Evolutionary conservation across 2,797 vertebrate species (phyloP).

Genomic region (Alcedo atthis): DNA sequence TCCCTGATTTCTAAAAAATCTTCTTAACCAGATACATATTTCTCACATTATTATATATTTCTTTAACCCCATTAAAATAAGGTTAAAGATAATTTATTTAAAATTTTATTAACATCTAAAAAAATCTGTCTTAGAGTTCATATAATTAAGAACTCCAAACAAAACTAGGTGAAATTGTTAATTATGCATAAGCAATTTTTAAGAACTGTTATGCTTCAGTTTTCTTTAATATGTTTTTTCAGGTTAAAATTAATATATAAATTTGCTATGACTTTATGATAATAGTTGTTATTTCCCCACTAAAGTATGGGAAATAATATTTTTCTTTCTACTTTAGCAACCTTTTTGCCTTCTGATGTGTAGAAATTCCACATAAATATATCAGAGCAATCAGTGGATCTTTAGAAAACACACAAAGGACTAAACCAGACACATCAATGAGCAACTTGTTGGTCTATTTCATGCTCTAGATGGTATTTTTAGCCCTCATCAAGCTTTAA

Average conservation of each 20-base stretch:
- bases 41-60: not conserved
- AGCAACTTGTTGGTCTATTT: constrained; percentile 19
- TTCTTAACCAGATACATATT: constrained; percentile 24
- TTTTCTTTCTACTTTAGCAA: not conserved
- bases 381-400: constrained; percentile 34
- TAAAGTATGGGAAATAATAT: not conserved
- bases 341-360: not conserved
- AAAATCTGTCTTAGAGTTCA: constrained; percentile 28
- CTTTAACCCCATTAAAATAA: constrained; percentile 22
- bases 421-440: constrained; percentile 22
- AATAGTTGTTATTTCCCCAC: not conserved
- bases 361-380: constrained; percentile 15
- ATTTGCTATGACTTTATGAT: not conserved
- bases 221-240: constrained; percentile 21
- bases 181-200: constrained; percentile 36
- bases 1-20: constrained; percentile 25
- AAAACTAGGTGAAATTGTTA: constrained; percentile 34
- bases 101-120: constrained; percentile 3
- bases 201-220: constrained; percentile 4
- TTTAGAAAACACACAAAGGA: constrained; percentile 37
- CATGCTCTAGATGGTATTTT: constrained; percentile 23
- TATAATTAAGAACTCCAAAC: constrained; percentile 50
- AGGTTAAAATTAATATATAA: not conserved
- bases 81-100: constrained; percentile 18
- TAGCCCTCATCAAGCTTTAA: constrained; percentile 44